A percentile compares a stretch with the other conserved stretches of the same genome.
phyloP scores from a whole-genome alignment of 2,797 vertebrate species.

The Catamblyrhynchus diadema region DNA sequence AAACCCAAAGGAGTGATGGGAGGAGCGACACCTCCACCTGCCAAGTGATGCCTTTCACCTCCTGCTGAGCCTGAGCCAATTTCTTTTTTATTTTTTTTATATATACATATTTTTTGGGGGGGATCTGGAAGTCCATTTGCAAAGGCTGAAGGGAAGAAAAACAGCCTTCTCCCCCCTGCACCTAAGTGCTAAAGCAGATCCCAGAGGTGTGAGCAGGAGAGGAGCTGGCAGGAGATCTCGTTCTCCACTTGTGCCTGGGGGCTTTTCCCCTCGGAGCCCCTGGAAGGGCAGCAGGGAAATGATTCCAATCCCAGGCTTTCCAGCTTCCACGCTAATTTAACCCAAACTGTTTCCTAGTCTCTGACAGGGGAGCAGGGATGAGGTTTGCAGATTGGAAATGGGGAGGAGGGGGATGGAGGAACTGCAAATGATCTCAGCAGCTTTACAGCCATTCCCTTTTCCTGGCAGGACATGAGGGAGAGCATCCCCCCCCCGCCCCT shows the following conservation, averaged over 20 bases:
- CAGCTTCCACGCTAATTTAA: conserved; percentile 74
- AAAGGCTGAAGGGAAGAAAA: neutral
- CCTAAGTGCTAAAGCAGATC: conserved; percentile 52
- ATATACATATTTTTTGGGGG: no score
- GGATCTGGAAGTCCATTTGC: neutral
- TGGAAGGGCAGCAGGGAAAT: neutral
- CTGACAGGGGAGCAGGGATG: conserved; percentile 65
- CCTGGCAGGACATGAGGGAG: conserved; percentile 36
- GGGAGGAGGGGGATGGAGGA: neutral
- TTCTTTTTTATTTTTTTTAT: neutral
- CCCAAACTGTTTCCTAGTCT: conserved; percentile 73
- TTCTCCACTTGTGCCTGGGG: conserved; percentile 3
- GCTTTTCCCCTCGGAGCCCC: neutral
- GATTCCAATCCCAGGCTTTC: conserved; percentile 59
- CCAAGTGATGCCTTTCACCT: neutral
- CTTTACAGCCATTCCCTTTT: conserved; percentile 55
- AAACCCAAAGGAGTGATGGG: rapidly evolving
- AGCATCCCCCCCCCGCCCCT: neutral
- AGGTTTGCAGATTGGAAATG: conserved; percentile 72
- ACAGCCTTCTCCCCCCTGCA: neutral
- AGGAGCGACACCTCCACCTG: neutral
- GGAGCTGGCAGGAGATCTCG: neutral
- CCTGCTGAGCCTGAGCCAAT: neutral
- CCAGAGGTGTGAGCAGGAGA: neutral
- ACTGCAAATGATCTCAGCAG: conserved; percentile 59